Percentiles rank a stretch among this genome's conserved stretches.
These are phyloP conservation scores for Physocephala rufipes DNA, from an alignment of 2,888 invertebrate genomes.

Conservation along the genomic window DNA sequence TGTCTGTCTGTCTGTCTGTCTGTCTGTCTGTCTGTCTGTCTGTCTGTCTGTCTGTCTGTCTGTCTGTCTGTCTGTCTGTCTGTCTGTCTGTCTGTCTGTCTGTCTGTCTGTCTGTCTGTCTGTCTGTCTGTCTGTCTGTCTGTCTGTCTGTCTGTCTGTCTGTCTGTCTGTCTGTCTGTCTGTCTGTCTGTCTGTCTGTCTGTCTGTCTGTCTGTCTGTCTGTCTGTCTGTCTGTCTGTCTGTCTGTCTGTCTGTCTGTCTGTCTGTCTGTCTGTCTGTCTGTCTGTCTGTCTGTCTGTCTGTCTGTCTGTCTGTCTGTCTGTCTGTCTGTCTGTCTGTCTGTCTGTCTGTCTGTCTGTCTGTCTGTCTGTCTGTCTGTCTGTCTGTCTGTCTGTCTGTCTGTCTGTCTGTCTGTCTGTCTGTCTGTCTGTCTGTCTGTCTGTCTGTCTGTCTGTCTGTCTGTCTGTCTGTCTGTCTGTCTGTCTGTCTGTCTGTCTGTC, in stretches of 20 bases:
- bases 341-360: constrained; percentile 20
- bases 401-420: constrained; percentile 20
- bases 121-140: constrained; percentile 20
- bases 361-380: constrained; percentile 20
- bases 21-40: constrained; percentile 20
- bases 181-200: constrained; percentile 20
- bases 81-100: constrained; percentile 20
- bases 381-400: constrained; percentile 20
- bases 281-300: constrained; percentile 20
- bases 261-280: constrained; percentile 20
- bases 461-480: constrained; percentile 20
- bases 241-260: constrained; percentile 20
- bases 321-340: constrained; percentile 20
- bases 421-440: constrained; percentile 20
- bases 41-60: constrained; percentile 20
- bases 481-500: constrained; percentile 20
- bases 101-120: constrained; percentile 20
- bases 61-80: constrained; percentile 20
- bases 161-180: constrained; percentile 20
- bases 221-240: constrained; percentile 20
- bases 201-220: constrained; percentile 20
- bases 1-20: constrained; percentile 20
- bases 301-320: constrained; percentile 20
- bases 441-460: constrained; percentile 20
- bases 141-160: constrained; percentile 20